Evolutionary conservation across 2,113 vertebrate species (phyloP).

Genomic region (Azemiops feae): DNA sequence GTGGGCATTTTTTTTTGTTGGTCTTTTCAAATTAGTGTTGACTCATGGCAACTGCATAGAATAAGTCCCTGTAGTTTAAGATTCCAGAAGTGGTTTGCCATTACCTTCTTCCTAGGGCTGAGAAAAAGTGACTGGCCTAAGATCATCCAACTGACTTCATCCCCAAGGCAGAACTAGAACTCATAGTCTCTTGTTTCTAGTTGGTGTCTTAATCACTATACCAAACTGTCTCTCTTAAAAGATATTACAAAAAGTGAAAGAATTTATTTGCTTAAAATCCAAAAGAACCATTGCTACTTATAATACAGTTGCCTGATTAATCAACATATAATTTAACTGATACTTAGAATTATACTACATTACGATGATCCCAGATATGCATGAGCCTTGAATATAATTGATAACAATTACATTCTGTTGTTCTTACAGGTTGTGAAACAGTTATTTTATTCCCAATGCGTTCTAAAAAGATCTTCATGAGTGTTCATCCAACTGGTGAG

Average conservation of each 20-base stretch:
- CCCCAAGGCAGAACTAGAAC: background rate
- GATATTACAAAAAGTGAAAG: too few relatives aligned
- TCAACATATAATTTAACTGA: background rate
- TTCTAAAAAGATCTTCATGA: constrained; percentile 85
- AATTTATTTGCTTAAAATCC: background rate
- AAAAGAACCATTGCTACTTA: background rate
- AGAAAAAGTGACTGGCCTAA: background rate
- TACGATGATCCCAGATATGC: background rate
- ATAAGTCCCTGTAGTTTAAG: background rate
- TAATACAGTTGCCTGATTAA: background rate
- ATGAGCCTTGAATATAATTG: background rate
- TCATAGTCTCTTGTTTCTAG: background rate
- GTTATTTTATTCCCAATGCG: constrained; percentile 93
- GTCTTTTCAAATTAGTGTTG: background rate
- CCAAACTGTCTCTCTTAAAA: background rate
- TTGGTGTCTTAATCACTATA: background rate
- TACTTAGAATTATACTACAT: background rate
- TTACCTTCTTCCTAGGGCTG: background rate
- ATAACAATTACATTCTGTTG: background rate
- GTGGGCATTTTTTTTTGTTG: background rate
- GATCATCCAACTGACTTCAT: background rate
- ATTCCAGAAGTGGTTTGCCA: background rate
- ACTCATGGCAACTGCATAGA: background rate
- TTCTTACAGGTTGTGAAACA: constrained; percentile 82
- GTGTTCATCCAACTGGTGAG: constrained; percentile 70